These are phyloP conservation scores for Erpobdella octoculata DNA, from an alignment of 2,888 invertebrate genomes.

Conservation along the genomic window DNA sequence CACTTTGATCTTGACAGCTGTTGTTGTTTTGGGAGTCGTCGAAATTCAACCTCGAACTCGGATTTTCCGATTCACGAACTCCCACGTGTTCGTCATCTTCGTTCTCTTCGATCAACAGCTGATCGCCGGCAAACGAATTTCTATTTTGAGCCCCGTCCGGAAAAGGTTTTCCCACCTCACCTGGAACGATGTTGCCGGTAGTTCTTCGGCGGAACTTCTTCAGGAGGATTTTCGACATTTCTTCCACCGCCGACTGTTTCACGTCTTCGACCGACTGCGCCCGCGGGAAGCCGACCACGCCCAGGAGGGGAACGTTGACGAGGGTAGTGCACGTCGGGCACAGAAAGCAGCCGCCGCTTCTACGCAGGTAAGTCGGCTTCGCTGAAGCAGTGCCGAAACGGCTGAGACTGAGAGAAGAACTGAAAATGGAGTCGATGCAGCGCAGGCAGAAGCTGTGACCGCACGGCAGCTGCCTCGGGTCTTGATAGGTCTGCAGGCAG, in stretches of 20 bases:
- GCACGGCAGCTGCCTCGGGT: conserved; percentile 20
- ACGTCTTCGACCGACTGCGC: conserved; percentile 7
- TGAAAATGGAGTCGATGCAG: conserved; percentile 5
- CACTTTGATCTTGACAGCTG: background rate
- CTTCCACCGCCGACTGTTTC: conserved; percentile 19
- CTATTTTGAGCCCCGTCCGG: background rate
- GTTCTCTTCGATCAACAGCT: background rate
- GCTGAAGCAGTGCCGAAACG: background rate
- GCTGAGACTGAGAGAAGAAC: background rate
- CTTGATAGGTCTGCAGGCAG: background rate
- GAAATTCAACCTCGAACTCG: background rate
- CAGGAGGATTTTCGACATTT: conserved; percentile 21
- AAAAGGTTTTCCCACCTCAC: background rate
- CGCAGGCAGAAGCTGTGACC: conserved; percentile 14
- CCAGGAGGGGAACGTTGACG: conserved; percentile 11
- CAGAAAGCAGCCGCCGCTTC: conserved; percentile 9
- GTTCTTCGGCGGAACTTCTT: conserved; percentile 19
- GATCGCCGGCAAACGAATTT: background rate
- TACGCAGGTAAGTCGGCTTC: too few relatives aligned
- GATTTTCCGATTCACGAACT: background rate
- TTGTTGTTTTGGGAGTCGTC: background rate
- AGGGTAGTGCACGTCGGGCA: conserved; percentile 21
- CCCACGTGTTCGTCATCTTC: background rate
- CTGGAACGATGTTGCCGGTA: background rate
- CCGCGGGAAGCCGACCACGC: conserved; percentile 1